Percentiles rank a stretch among this genome's conserved stretches.
phyloP scores from a whole-genome alignment of 2,888 invertebrate genomes.

The Uropetala carovei region DNA sequence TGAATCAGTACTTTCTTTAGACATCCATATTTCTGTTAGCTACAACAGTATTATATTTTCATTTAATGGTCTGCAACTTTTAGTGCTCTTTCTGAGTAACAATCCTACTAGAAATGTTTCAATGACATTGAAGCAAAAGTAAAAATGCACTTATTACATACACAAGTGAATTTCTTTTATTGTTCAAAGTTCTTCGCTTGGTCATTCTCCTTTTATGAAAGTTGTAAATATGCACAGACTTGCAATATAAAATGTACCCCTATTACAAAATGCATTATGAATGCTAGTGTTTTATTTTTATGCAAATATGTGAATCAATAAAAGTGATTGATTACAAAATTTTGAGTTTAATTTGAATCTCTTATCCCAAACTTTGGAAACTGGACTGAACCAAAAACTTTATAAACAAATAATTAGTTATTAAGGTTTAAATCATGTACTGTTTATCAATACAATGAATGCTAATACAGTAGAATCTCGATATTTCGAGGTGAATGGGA shows the following conservation, averaged over 20 bases:
- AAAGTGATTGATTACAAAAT: conserved; percentile 35
- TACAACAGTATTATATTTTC: not conserved
- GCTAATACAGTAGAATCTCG: too few relatives aligned
- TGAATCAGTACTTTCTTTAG: not conserved
- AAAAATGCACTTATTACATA: not conserved
- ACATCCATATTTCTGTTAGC: not conserved
- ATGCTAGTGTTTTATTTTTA: conserved; percentile 57
- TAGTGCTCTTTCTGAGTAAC: not conserved
- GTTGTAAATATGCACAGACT: conserved; percentile 55
- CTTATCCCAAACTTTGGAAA: too few relatives aligned
- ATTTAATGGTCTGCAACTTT: not conserved
- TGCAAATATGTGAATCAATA: conserved; percentile 43
- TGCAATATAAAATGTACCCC: conserved; percentile 42
- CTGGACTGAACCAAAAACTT: too few relatives aligned
- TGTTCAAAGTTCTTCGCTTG: not conserved
- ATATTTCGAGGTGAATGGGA: too few relatives aligned
- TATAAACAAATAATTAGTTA: too few relatives aligned
- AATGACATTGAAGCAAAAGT: not conserved
- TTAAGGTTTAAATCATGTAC: too few relatives aligned
- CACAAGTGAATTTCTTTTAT: conserved; percentile 28
- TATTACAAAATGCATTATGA: conserved; percentile 27
- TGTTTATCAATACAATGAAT: too few relatives aligned
- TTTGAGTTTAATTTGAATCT: not conserved
- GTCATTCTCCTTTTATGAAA: conserved; percentile 34
- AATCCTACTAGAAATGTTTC: not conserved